Evolutionary conservation across 2,113 vertebrate genomes (phyloP), one percentile per base, ranked within the genome.

Genomic region (Sporophila hypoxantha): DNA sequence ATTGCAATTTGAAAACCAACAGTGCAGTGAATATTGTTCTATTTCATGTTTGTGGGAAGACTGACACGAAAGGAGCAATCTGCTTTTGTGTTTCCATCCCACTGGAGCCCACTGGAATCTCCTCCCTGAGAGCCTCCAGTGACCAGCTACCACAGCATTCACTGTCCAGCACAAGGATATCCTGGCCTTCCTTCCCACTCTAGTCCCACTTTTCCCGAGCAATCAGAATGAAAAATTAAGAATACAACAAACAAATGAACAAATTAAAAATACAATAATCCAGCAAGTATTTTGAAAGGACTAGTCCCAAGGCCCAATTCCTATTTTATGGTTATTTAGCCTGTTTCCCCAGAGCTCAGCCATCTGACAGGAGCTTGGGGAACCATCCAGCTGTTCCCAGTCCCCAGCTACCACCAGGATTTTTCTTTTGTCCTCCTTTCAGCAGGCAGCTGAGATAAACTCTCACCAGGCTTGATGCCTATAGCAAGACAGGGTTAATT

Each of bases 361-460:
- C 50, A 52, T 82, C 65, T 84, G 94, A 88, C 4, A 5, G 44
- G 75, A 86, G 32, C 77, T 75, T 37, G n/a, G 5, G 8, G 18
- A 83, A 42, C 74, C 42, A 86, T 59, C 66, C 83, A 94, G 94
- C 62, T 93, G 86, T 69, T 94, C 55, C 80, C 50, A 81, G 49
- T 86, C 70, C 69, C 74, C 55, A 90, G 78, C 70, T 87, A 64
- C 84, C 47, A 39, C 2, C 0, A 57, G 52, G n/a, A 62, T 49
- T 55, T 87, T 82, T 67, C 5, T 34, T 86, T 73, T 83, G 88
- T 69, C 69, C 74, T 92, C 59, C 15, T 83, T 93, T 57, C 74
- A 76, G 41, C 55, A 76, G 32, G 66, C 69, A 91, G 69, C 69
- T 81, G 76, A 91, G 50, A 46, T 71, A 30, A 75, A 41, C 34